Conservation (phyloP, 2,797 vertebrate genomes). For the Tachyglossus aculeatus region DNA sequence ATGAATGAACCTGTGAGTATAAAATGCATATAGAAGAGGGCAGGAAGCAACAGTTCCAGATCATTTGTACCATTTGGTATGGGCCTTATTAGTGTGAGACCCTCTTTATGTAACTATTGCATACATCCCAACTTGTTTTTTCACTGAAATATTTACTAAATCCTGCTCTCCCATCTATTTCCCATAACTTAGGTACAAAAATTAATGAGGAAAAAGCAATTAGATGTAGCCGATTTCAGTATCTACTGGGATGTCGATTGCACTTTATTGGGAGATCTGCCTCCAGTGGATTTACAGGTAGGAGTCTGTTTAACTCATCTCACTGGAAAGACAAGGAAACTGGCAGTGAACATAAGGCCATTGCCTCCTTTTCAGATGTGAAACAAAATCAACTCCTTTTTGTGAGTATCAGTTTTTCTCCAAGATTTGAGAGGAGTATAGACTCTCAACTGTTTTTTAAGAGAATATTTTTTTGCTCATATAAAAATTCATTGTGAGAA, state of each 20-base stretch:
- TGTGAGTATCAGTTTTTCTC: too few relatives aligned
- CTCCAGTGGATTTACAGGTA: slow-evolving; percentile 90
- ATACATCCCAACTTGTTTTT: neutral
- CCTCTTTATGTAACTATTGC: neutral
- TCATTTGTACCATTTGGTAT: neutral
- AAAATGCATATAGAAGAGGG: neutral
- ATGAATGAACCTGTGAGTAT: slow-evolving; percentile 85
- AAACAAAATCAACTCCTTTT: too few relatives aligned
- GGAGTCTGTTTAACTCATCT: neutral
- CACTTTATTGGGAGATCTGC: slow-evolving; percentile 87
- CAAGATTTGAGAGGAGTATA: neutral
- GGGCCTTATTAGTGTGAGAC: neutral
- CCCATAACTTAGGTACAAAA: slow-evolving; percentile 82
- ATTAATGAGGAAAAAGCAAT: slow-evolving; percentile 87
- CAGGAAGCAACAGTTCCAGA: neutral
- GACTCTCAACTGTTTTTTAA: neutral
- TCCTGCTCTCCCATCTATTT: slow-evolving; percentile 10
- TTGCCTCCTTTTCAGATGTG: too few relatives aligned
- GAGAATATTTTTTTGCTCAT: neutral
- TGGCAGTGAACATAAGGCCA: too few relatives aligned
- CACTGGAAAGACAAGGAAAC: too few relatives aligned
- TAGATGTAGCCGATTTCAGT: slow-evolving; percentile 92
- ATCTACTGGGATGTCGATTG: slow-evolving; percentile 92
- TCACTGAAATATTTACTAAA: neutral
- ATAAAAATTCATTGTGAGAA: slow-evolving; percentile 8